Conservation (phyloP, 2,888 invertebrate genomes). For the Perizoma flavofasciatum region DNA sequence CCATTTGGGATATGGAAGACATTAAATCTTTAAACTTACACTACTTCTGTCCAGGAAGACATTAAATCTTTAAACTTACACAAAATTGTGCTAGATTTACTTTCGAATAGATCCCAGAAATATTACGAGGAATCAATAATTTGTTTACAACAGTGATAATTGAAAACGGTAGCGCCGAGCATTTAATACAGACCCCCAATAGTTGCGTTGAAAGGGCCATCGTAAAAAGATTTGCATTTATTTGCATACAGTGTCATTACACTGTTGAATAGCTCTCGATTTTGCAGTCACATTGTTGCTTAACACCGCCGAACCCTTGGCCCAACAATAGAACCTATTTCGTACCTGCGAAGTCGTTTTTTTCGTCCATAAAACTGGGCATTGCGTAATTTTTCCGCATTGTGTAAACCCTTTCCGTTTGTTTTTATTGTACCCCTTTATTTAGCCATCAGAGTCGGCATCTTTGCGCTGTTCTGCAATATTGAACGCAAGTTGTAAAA, state of each 20-base stretch:
- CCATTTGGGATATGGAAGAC: no score
- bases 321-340: conserved; percentile 58
- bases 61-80: neutral
- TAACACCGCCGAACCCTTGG: conserved; percentile 41
- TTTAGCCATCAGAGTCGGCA: conserved; percentile 64
- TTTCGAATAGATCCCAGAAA: conserved; percentile 12
- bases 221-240: conserved; percentile 69
- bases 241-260: conserved; percentile 74
- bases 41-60: no score
- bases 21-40: no score
- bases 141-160: conserved; percentile 63
- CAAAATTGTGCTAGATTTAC: neutral
- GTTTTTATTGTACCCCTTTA: conserved; percentile 78
- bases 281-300: conserved; percentile 55
- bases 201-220: conserved; percentile 52
- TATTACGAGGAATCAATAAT: conserved; percentile 45
- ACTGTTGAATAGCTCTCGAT: conserved; percentile 58
- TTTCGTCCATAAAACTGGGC: conserved; percentile 68
- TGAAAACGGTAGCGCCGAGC: conserved; percentile 62
- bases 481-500: conserved; percentile 69
- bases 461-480: conserved; percentile 78
- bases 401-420: conserved; percentile 82
- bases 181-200: conserved; percentile 54
- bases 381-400: conserved; percentile 83
- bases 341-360: conserved; percentile 77